Conservation (phyloP, 64 coral and sea anemone genomes). For the Catalaphyllia jardinei region DNA sequence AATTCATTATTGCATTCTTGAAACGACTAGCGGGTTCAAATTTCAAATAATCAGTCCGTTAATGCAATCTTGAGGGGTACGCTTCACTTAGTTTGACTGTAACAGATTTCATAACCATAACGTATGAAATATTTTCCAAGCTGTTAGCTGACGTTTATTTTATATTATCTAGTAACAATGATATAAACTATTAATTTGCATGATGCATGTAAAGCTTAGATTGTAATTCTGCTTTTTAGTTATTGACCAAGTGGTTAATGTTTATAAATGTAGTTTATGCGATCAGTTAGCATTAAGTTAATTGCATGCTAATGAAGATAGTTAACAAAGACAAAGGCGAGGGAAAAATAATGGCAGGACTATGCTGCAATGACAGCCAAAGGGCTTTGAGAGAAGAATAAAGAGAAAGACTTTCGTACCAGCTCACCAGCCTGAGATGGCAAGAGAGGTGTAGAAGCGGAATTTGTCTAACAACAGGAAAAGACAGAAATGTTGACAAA, state of each 20-base stretch:
- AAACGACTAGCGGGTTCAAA: no score
- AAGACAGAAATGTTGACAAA: background rate
- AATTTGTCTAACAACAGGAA: constrained; percentile 49
- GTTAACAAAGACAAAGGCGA: no score
- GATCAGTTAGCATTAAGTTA: no score
- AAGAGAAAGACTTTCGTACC: constrained; percentile 34
- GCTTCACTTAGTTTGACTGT: no score
- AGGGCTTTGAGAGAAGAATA: background rate
- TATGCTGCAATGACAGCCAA: background rate
- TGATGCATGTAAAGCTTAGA: background rate
- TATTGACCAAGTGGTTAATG: no score
- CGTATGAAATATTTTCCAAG: background rate
- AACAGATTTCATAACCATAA: background rate
- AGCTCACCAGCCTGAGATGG: constrained; percentile 10
- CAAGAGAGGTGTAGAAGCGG: constrained; percentile 10
- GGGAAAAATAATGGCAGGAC: no score
- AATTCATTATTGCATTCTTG: no score
- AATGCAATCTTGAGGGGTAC: no score
- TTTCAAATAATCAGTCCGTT: no score
- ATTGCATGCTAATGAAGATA: no score
- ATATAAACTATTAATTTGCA: background rate
- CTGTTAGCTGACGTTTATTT: background rate
- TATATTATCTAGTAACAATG: background rate
- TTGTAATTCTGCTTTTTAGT: no score
- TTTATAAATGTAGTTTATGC: no score